Evolutionary conservation across 2,888 invertebrate genomes (phyloP), one percentile per base, ranked within the genome.

Genomic region (Agrotis clavis): DNA sequence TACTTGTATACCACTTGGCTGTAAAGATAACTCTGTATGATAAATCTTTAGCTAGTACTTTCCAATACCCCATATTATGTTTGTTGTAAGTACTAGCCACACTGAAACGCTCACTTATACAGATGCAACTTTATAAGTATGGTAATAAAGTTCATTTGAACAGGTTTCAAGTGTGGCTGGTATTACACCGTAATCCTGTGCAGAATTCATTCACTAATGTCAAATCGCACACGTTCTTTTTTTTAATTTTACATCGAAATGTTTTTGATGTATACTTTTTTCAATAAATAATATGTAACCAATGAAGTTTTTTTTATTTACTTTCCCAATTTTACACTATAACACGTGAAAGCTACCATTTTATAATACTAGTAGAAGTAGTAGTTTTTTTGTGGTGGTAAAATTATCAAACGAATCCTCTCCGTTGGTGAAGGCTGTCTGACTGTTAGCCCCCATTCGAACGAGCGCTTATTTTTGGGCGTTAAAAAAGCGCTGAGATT

Each of bases 241-340:
- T 93, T 94, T 93, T 94, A 91, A 94, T 95, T 95, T 95, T 95
- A 95, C 95, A 95, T 95, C 94, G 95, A 95, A 94, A 90, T 89
- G 89, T 91, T 94, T 95, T 95, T 94, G 95, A 94, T 95, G 95
- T 94, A 94, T 94, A 94, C 94, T 94, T 95, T 95, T 81, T 95
- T 94, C 90, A 94, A 95, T 94, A 95, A 94, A 92, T 89, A 87
- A 87, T 92, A 92, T 95, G 92, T 95, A 95, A 94, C 90, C 94
- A 92, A 90, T 83, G 79, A 54, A 60, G 64, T 1, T 41, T 74
- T 70, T 88, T 86, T 82, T 45, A 68, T 74, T 78, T 71, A 30
- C 9, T 25, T n/a, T 16, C 2, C n/a, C 30, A 4, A 4, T 47
- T 47, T 47, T 47, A 14, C 6, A 47, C 16, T 47, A 47, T 47